A percentile compares a stretch with the other conserved stretches of the same genome.
Evolutionary conservation across 2,888 invertebrate species (phyloP).

Genomic region (Pachycephus smyrnensis): DNA sequence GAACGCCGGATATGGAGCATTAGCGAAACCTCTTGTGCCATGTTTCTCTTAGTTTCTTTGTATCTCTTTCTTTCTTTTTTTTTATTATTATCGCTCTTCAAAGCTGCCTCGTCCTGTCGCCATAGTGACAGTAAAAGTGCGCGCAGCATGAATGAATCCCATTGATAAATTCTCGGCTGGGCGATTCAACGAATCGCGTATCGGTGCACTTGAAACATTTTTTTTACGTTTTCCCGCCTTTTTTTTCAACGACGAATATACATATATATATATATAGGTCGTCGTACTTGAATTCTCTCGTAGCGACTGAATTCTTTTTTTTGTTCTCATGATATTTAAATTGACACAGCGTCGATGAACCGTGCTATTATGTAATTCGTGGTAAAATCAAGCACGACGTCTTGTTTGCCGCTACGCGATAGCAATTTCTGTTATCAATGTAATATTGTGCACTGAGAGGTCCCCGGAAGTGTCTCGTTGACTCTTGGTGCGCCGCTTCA

Average conservation of each 20-base stretch:
- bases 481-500: conserved; percentile 59
- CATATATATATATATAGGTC: background rate
- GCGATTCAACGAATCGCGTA: background rate
- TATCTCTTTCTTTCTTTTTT: background rate
- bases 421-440: conserved; percentile 60
- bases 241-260: too few relatives aligned
- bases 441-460: conserved; percentile 49
- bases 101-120: background rate
- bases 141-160: background rate
- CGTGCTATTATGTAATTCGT: background rate
- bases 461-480: conserved; percentile 65
- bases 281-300: background rate
- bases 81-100: background rate
- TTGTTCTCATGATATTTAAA: background rate
- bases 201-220: background rate
- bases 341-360: background rate
- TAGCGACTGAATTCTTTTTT: background rate
- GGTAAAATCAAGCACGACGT: background rate
- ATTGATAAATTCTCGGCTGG: background rate
- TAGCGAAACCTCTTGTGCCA: background rate
- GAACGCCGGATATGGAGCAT: background rate
- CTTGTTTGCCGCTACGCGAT: background rate
- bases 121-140: background rate
- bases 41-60: background rate
- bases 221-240: background rate